Base-by-base conservation (phyloP, 1,140 invertebrate genomes). In the Cecropterus lyciades region DNA sequence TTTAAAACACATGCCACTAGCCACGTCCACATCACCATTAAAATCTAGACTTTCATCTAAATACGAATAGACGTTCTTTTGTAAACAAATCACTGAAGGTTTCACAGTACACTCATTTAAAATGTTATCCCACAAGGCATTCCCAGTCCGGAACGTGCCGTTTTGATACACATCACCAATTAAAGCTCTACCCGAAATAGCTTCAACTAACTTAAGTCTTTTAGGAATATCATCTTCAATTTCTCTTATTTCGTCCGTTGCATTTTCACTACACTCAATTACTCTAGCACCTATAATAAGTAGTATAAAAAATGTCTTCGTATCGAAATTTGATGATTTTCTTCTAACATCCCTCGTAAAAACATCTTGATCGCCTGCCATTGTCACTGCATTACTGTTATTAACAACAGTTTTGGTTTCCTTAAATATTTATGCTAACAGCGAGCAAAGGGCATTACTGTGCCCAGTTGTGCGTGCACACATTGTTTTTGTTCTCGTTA, bases 11-110 rank as follows among this genome's bases (percentile, higher is more conserved):
- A 97, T 80, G 67, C 95, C 94, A 76, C 94, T 93, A n/a, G 94
- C 94, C 0, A 97, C 90, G 27, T 94, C 94, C 6, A 96, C 91
- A 78, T 97, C 96, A 67, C 93, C 93, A 42, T 89, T 90, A 27
- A 93, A 93, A 43, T 94, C 93, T 24, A 97, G 91, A 15, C 93
- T 94, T 10, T 93, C 91, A 62, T 96, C 94, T 45, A 97, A 78
- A 77, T 95, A 96, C 8, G 92, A 88, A 73, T 95, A 95, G 4
- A 96, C 94, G 73, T 95, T 96, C 69, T 95, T 96, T 74, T 96
- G 95, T 20, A 97, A 95, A 75, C 96, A 97, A 42, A 94, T 94
- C 73, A 96, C 93, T 42, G 94, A 94, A 15, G 95, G 94, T 63
- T 93, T 92, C 15, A 91, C 87, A 15, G 93, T 93, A 71, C 96